phyloP scores from a whole-genome alignment of 92 coral and sea anemone species.

The Hydrozoanthus gracilis region DNA sequence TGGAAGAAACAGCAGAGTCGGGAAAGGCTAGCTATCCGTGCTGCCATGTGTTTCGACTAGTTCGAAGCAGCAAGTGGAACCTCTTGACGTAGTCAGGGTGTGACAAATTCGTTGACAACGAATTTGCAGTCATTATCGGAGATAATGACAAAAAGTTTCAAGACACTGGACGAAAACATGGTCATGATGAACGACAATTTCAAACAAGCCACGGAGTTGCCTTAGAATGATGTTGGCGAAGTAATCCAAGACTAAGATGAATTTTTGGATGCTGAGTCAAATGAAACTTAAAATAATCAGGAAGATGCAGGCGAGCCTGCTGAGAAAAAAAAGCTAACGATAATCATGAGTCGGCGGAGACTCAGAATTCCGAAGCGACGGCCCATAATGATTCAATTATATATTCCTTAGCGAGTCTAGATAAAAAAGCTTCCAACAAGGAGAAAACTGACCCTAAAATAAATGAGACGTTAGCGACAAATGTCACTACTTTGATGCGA shows the following conservation, averaged over 20 bases:
- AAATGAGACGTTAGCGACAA: no score
- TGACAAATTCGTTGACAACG: neutral
- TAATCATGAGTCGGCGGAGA: neutral
- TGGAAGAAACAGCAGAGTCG: no score
- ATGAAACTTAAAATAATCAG: neutral
- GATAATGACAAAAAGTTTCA: constrained; percentile 12
- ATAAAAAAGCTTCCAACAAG: constrained; percentile 38
- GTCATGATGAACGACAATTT: constrained; percentile 12
- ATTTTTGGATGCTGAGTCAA: neutral
- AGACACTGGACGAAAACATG: constrained; percentile 18
- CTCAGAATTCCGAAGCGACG: neutral
- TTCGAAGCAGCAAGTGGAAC: no score
- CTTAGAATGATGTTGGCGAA: no score
- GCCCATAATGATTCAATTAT: constrained; percentile 24
- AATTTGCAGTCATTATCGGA: neutral
- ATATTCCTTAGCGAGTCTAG: constrained; percentile 39
- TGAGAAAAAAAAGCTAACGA: constrained; percentile 5
- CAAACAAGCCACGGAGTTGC: neutral
- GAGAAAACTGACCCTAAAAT: constrained; percentile 35
- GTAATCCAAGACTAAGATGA: neutral
- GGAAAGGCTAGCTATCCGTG: no score
- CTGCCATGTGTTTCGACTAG: no score
- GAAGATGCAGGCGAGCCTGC: neutral
- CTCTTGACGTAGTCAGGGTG: neutral
- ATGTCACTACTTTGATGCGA: no score